Evolutionary conservation across 2,888 invertebrate genomes (phyloP), one percentile per base, ranked within the genome.

Genomic region (Drosophila atroscutellata): DNA sequence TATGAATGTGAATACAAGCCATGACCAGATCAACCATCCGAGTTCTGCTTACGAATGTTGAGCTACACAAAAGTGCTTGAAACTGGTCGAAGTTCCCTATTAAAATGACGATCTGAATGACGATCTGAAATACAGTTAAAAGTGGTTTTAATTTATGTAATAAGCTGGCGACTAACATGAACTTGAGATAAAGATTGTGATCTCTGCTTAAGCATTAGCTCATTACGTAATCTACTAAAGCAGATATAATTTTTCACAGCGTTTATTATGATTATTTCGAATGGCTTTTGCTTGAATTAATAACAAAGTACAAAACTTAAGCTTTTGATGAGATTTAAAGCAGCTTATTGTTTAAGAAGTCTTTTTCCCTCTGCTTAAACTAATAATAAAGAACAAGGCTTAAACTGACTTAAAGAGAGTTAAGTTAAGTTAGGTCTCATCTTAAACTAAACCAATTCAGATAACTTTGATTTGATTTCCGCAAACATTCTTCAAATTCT

Each of bases 1-100:
- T 85, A 77, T 83, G 61, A 72, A 67, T 50, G 64, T 56, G 72
- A 71, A 39, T 34, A 45, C 37, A 13, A 72, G 20, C 32, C 28
- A 36, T 58, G 9, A n/a, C 34, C 20, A 62, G 58, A 75, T 69
- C 58, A 70, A 20, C 50, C 51, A 68, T 78, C 63, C 36, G 28
- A 52, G 47, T 51, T 51, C 28, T 50, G 28, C 9, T 30, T 39
- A 55, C 57, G 71, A 84, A 81, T 84, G 67, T 77, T 61, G 37
- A 37, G 50, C 67, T 68, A 74, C 81, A 71, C 37, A 72, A 60
- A 57, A 65, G 50, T 72, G 54, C 45, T 67, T n/a, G 3, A 42
- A 75, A 65, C 45, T 52, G 52, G 51, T 63, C 64, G 70, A 69
- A 63, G 8, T 24, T n/a, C 8, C 28, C 36, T 15, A 15, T 18